Percentiles rank a stretch among this genome's conserved stretches.
Conservation (phyloP, 2,888 invertebrate genomes). For the Phengaris alcon region DNA sequence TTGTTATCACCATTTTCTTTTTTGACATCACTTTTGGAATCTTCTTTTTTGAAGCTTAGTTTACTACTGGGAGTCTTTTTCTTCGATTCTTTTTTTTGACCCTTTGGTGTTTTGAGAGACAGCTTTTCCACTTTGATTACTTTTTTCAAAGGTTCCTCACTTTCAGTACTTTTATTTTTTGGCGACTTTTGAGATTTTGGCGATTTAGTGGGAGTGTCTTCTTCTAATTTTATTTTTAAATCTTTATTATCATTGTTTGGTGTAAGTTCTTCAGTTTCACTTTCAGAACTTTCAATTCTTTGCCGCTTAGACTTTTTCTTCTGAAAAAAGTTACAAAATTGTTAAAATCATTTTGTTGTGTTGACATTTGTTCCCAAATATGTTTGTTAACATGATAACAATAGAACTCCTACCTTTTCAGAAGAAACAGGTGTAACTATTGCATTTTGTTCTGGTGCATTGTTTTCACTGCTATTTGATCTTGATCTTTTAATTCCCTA, state of each 20-base stretch:
- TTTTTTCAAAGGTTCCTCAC: slow-evolving; percentile 34
- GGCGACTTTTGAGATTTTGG: slow-evolving; percentile 56
- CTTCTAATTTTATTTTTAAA: slow-evolving; percentile 33
- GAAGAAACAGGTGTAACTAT: slow-evolving; percentile 41
- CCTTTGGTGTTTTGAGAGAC: slow-evolving; percentile 36
- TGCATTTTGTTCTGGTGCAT: slow-evolving; percentile 42
- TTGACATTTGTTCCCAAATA: no score
- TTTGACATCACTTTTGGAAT: slow-evolving; percentile 37
- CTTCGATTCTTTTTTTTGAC: slow-evolving; percentile 32
- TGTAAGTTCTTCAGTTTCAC: slow-evolving; percentile 50
- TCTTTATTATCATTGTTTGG: slow-evolving; percentile 33
- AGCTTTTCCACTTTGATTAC: slow-evolving; percentile 39
- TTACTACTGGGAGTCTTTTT: slow-evolving; percentile 30
- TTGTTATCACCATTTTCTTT: slow-evolving; percentile 33
- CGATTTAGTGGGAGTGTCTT: slow-evolving; percentile 48
- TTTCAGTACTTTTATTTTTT: slow-evolving; percentile 50
- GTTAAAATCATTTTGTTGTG: not conserved
- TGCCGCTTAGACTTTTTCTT: slow-evolving; percentile 62
- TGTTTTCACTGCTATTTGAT: slow-evolving; percentile 58
- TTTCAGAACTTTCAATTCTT: slow-evolving; percentile 64
- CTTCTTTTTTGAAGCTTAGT: slow-evolving; percentile 34
- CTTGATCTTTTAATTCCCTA: slow-evolving; percentile 51
- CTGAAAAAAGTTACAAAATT: slow-evolving; percentile 46
- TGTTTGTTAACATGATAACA: not conserved
- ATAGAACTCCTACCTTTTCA: slow-evolving; percentile 36